Conservation (phyloP, 2,888 invertebrate genomes). For the Plusia festucae region DNA sequence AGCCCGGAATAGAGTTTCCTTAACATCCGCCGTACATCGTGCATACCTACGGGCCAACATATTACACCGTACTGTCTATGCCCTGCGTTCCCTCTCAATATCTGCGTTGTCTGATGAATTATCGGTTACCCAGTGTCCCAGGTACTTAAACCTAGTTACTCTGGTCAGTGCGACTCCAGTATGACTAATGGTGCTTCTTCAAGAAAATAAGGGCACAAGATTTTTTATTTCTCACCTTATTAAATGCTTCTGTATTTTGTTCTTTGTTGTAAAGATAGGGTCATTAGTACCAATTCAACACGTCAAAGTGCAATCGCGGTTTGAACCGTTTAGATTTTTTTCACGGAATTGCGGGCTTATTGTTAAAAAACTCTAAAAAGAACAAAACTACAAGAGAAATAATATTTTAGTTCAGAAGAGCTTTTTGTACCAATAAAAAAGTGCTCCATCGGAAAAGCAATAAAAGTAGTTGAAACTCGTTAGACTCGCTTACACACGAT, state of each 20-base stretch:
- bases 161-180: no score
- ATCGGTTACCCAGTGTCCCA: no score
- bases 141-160: no score
- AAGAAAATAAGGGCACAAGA: no score
- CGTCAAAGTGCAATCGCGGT: constrained; percentile 18
- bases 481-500: neutral
- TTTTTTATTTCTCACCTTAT: neutral
- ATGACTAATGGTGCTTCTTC: no score
- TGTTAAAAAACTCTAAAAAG: constrained; percentile 13
- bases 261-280: constrained; percentile 23
- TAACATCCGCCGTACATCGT: no score
- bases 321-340: constrained; percentile 16
- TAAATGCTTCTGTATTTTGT: constrained; percentile 11
- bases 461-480: constrained; percentile 19
- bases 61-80: no score
- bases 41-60: no score
- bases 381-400: constrained; percentile 12
- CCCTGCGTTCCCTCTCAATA: no score
- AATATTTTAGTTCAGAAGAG: constrained; percentile 6
- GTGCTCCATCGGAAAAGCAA: constrained; percentile 16
- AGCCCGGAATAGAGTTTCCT: no score
- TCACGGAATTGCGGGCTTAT: constrained; percentile 13
- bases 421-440: constrained; percentile 20
- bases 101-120: no score
- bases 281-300: constrained; percentile 40